These are phyloP conservation scores for Percina caprodes DNA, from an alignment of 2,113 vertebrate species.

Conservation along the genomic window DNA sequence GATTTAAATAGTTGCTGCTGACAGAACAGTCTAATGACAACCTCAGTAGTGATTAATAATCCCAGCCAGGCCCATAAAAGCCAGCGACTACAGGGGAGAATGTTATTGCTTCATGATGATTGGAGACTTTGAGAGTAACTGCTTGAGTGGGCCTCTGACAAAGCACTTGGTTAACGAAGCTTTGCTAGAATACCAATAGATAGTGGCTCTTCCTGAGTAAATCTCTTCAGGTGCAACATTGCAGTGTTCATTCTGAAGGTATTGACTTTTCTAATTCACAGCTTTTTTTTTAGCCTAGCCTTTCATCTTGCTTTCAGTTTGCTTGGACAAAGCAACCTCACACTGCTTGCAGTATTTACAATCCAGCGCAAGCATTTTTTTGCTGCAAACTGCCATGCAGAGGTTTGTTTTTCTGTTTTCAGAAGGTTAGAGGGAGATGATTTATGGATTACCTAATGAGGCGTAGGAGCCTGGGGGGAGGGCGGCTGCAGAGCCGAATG, in stretches of 20 bases:
- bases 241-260: background rate
- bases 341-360: background rate
- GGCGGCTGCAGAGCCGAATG: conserved; percentile 93
- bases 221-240: background rate
- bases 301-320: background rate
- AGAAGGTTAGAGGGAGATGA: background rate
- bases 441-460: conserved; percentile 91
- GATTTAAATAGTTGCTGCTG: conserved; percentile 67
- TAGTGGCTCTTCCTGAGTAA: background rate
- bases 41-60: conserved; percentile 60
- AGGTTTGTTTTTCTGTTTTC: background rate
- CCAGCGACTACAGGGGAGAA: conserved; percentile 59
- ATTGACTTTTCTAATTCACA: background rate
- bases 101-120: conserved; percentile 38
- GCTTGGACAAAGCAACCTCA: background rate
- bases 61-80: conserved; percentile 65
- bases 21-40: conserved; percentile 74
- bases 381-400: background rate
- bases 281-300: background rate
- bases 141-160: background rate
- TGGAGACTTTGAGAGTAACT: conserved; percentile 3
- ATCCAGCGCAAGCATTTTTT: background rate
- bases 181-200: background rate
- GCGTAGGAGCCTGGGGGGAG: conserved; percentile 98
- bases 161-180: background rate